Base-by-base conservation (phyloP, 1,140 invertebrate genomes). In the Doryteuthis pealeii region DNA sequence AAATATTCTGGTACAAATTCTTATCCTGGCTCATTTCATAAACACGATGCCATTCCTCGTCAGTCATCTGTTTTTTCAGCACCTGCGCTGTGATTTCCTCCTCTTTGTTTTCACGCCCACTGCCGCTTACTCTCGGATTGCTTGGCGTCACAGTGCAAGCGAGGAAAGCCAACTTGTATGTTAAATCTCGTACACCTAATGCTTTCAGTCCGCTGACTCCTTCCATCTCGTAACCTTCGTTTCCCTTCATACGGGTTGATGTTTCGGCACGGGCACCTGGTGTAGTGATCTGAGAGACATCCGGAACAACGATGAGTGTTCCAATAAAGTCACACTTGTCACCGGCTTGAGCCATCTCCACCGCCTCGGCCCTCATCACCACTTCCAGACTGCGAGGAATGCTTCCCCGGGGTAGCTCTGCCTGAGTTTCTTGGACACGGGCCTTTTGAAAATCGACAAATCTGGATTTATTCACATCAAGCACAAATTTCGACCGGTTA, bases 401-500 rank as follows among this genome's bases (percentile, higher is more conserved):
- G 83, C 95, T 95, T 32, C 98, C 98, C 78, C 97, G 88, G 1
- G 98, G 98, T 31, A 99, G 88, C 88, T 99, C 98, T 18, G 95
- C 92, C 88, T 99, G 98, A 1, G 96, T 97, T 90, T 99, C 98
- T 89, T 99, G 98, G 79, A 99, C 96, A 31, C 97, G 91, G 8
- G 99, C 92, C 91, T 99, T 99, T 90, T 99, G 98, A 87, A 99
- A 99, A 89, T 99, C 98, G 2, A 99, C 93, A 90, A 99, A 99
- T 30, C 92, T 88, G 0, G 96, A 98, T 84, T 97, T 96, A 84
- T 97, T 94, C 14, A 96, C 92, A 85, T 99, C 94, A 70, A 99
- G 87, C 87, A 93, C 91, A 85, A 99, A 99, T 54, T 94, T 90
- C 1, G 92, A 90, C 62, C 97, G 91, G 86, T 99, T 99, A 62